phyloP scores from a whole-genome alignment of 2,888 invertebrate species.

The Drosophila cyrtoloma region DNA sequence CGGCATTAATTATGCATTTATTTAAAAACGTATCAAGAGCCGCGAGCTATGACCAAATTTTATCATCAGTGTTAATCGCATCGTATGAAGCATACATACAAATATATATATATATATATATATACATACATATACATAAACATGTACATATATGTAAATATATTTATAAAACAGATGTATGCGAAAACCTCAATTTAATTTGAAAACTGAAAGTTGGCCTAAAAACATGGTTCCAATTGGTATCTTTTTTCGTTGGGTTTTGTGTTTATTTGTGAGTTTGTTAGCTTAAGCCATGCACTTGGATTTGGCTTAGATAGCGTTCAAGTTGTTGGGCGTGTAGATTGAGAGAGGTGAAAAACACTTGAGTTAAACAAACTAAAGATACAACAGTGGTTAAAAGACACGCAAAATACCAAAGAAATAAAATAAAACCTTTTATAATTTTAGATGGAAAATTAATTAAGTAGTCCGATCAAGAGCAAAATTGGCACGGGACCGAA shows the following conservation, averaged over 20 bases:
- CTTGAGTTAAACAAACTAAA: not conserved
- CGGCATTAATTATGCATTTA: constrained; percentile 74
- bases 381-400: not conserved
- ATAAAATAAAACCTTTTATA: not conserved
- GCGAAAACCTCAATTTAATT: constrained; percentile 69
- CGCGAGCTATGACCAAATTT: constrained; percentile 68
- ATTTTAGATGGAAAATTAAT: not conserved
- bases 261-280: not conserved
- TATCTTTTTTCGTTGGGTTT: not conserved
- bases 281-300: constrained; percentile 17
- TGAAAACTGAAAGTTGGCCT: constrained; percentile 84
- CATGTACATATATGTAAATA: constrained; percentile 14
- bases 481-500: not conserved
- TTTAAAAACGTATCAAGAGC: constrained; percentile 62
- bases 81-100: not conserved
- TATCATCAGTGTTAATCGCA: constrained; percentile 26
- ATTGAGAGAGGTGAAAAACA: not conserved
- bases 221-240: constrained; percentile 80
- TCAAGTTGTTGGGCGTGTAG: constrained; percentile 41
- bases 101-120: constrained; percentile 15
- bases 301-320: constrained; percentile 11
- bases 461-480: too few species aligned
- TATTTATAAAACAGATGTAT: constrained; percentile 15
- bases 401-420: not conserved
- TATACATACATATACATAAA: not conserved